phyloP scores from a whole-genome alignment of 2,113 vertebrate species.

The Antechinus flavipes region DNA sequence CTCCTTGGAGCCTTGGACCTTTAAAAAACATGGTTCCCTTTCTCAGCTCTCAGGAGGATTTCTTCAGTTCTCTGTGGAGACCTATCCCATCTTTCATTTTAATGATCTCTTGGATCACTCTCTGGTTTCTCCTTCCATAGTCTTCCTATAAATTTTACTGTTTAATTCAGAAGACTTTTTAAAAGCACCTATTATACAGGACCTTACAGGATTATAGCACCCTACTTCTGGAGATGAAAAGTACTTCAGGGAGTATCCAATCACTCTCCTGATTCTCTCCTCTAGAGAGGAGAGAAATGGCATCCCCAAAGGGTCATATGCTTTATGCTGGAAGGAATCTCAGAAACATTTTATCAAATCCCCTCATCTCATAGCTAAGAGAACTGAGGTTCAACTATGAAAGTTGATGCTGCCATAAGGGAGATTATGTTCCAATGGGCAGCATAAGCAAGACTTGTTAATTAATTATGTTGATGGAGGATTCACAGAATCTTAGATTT shows the following conservation, averaged over 20 bases:
- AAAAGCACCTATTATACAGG: not conserved
- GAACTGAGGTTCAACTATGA: not conserved
- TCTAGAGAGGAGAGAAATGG: not conserved
- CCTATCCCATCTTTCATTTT: not conserved
- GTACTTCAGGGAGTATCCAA: not conserved
- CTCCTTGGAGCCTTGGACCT: not conserved
- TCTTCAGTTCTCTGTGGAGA: not conserved
- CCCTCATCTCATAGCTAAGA: not conserved
- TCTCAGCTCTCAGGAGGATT: not conserved
- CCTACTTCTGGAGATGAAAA: not conserved
- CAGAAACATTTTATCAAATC: not conserved
- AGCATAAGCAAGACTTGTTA: not conserved
- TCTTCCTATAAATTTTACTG: not conserved
- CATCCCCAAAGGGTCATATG: not conserved
- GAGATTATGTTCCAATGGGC: not conserved
- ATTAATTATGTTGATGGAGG: not conserved
- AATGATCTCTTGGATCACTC: not conserved
- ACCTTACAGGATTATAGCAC: not conserved
- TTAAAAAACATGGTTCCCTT: fast-evolving
- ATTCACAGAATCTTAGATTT: not conserved
- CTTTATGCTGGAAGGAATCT: not conserved
- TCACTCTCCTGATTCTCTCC: no score
- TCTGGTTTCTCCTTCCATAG: not conserved
- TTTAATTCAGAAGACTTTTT: not conserved
- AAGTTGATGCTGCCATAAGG: not conserved